A percentile compares a stretch with the other conserved stretches of the same genome.
Evolutionary conservation across 2,113 vertebrate species (phyloP).

Genomic region (Scolopax mira): DNA sequence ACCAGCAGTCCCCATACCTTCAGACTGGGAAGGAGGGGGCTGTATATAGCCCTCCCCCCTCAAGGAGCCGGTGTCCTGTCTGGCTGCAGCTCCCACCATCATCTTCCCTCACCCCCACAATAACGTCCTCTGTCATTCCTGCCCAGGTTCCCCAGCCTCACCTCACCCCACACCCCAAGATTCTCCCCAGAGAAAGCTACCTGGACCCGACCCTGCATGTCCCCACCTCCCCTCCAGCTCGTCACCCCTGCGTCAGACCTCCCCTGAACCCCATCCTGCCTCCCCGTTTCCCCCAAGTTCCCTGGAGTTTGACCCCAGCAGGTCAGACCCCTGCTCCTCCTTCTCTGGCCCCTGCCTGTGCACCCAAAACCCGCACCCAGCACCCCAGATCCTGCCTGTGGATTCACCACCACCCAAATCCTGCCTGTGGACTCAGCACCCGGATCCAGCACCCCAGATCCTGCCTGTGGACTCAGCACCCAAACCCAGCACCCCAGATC

Average conservation of each 20-base stretch:
- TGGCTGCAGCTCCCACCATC: not conserved
- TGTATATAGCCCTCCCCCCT: not conserved
- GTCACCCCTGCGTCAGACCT: not conserved
- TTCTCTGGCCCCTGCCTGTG: not conserved
- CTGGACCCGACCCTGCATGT: not conserved
- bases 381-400: not conserved
- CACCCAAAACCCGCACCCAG: rapidly evolving
- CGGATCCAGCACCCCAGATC: not conserved
- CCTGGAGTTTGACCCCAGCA: not conserved
- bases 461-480: not conserved
- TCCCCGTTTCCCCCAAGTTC: not conserved
- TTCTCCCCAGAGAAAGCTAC: not conserved
- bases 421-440: not conserved
- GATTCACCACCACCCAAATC: not conserved
- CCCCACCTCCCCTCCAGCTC: not conserved
- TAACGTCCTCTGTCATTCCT: rapidly evolving
- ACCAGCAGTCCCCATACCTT: not conserved
- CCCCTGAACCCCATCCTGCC: not conserved
- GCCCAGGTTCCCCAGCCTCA: not conserved
- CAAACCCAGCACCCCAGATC: not conserved
- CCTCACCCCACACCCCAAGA: not conserved
- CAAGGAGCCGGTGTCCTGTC: not conserved
- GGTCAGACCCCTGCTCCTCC: not conserved
- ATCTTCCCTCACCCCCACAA: rapidly evolving
- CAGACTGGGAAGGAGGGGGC: not conserved